These are phyloP conservation scores for Paguma larvata DNA, from an alignment of 2,797 vertebrate species.

Conservation along the genomic window DNA sequence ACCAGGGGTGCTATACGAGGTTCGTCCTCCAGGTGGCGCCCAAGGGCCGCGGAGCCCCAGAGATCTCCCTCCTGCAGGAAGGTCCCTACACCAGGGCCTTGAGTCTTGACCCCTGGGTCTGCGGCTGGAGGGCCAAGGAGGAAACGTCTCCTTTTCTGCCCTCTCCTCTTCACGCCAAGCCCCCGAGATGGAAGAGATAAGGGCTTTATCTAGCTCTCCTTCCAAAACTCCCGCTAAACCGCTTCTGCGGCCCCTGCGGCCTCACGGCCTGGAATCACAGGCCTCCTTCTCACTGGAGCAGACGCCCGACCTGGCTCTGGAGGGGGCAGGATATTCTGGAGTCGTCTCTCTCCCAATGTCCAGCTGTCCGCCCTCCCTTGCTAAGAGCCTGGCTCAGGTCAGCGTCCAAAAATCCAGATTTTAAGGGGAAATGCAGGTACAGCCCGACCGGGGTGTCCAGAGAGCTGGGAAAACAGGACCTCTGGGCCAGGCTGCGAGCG, in stretches of 20 bases:
- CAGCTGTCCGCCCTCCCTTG: not conserved
- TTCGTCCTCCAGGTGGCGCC: not conserved
- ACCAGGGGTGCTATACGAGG: not conserved
- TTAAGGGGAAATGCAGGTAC: not conserved
- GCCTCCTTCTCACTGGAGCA: not conserved
- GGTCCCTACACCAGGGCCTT: fast-evolving
- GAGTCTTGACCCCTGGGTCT: fast-evolving
- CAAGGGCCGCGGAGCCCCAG: fast-evolving
- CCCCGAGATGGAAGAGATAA: too few species aligned
- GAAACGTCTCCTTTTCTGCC: too few species aligned
- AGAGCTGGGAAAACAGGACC: not conserved
- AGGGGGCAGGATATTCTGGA: too few species aligned
- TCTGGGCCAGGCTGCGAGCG: too few species aligned
- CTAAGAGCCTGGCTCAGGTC: not conserved
- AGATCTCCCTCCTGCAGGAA: fast-evolving
- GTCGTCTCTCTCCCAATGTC: too few species aligned
- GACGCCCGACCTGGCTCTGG: not conserved
- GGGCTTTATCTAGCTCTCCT: not conserved
- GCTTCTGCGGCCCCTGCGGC: not conserved
- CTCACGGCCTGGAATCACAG: not conserved
- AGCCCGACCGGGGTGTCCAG: not conserved
- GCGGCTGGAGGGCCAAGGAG: not conserved
- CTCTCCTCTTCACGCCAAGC: not conserved
- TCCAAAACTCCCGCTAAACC: not conserved
- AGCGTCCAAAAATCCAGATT: not conserved